These are phyloP conservation scores for Tretioscincus oriximinensis DNA, from an alignment of 2,113 vertebrate genomes.

Conservation along the genomic window DNA sequence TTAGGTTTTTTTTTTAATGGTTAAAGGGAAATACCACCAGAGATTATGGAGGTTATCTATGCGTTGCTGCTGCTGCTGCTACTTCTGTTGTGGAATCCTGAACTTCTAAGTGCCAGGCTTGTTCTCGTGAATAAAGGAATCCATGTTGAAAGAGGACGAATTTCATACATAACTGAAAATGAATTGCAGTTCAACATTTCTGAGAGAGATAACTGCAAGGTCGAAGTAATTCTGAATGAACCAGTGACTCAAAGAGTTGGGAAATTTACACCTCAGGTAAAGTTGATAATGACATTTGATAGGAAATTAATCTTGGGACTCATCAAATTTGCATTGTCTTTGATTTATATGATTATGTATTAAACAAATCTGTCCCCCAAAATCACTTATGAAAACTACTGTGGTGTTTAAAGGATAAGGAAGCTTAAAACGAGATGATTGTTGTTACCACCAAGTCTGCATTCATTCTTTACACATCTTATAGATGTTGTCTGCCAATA, in stretches of 20 bases:
- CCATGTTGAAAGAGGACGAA: conserved; percentile 62
- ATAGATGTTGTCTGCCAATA: too few relatives aligned
- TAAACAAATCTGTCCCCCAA: not conserved
- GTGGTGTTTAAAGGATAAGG: too few relatives aligned
- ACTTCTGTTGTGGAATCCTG: conserved; percentile 40
- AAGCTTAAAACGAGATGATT: too few relatives aligned
- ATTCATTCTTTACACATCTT: too few relatives aligned
- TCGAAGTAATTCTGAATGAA: conserved; percentile 76
- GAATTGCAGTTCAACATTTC: conserved; percentile 62
- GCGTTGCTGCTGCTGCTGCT: conserved; percentile 39
- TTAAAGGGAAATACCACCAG: not conserved
- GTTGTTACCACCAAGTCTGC: too few relatives aligned
- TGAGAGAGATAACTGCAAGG: conserved; percentile 66
- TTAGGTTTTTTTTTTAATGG: conserved; percentile 6
- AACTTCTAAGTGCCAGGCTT: conserved; percentile 50
- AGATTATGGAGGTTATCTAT: conserved; percentile 2
- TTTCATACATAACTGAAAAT: conserved; percentile 59
- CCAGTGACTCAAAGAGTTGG: conserved; percentile 70
- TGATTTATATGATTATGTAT: not conserved
- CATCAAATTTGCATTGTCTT: not conserved
- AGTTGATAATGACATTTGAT: not conserved
- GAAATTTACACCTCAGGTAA: conserved; percentile 63
- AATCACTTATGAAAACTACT: too few relatives aligned
- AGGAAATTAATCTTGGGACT: not conserved
- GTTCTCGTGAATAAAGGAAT: conserved; percentile 64